Conservation (phyloP, 2,797 vertebrate species). For the Adrianichthys oophorus region DNA sequence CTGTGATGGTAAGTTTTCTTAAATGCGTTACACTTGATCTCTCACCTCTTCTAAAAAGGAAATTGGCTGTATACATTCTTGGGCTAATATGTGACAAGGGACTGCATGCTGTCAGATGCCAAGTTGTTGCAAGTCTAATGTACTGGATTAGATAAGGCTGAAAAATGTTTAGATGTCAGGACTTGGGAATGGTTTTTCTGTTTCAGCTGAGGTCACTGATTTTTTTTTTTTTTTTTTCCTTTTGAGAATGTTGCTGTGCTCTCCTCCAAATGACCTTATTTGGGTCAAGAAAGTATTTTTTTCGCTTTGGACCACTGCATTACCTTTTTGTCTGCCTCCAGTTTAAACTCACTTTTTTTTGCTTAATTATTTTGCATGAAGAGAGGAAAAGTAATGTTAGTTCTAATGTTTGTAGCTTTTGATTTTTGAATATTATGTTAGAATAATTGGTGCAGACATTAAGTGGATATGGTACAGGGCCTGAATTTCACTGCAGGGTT, state of each 20-base stretch:
- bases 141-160: conserved; percentile 72
- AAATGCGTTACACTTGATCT: conserved; percentile 17
- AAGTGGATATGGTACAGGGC: too few relatives aligned
- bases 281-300: conserved; percentile 44
- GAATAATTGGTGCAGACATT: too few relatives aligned
- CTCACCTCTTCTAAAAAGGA: background rate
- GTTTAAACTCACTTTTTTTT: conserved; percentile 42
- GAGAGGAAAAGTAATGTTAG: conserved; percentile 12
- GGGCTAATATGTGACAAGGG: conserved; percentile 27
- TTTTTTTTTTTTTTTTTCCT: conserved; percentile 22
- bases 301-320: conserved; percentile 40
- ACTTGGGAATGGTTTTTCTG: conserved; percentile 66
- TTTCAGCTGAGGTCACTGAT: conserved; percentile 72
- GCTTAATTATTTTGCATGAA: conserved; percentile 7
- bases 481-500: too few relatives aligned
- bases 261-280: conserved; percentile 65
- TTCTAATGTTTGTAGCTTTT: too few relatives aligned
- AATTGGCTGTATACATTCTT: conserved; percentile 17
- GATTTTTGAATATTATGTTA: too few relatives aligned
- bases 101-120: conserved; percentile 37
- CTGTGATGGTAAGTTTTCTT: conserved; percentile 85
- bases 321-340: conserved; percentile 40
- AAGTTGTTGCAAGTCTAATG: conserved; percentile 50
- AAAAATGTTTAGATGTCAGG: conserved; percentile 68
- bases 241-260: conserved; percentile 45